phyloP scores from a whole-genome alignment of 2,888 invertebrate genomes.

The Thera britannica region DNA sequence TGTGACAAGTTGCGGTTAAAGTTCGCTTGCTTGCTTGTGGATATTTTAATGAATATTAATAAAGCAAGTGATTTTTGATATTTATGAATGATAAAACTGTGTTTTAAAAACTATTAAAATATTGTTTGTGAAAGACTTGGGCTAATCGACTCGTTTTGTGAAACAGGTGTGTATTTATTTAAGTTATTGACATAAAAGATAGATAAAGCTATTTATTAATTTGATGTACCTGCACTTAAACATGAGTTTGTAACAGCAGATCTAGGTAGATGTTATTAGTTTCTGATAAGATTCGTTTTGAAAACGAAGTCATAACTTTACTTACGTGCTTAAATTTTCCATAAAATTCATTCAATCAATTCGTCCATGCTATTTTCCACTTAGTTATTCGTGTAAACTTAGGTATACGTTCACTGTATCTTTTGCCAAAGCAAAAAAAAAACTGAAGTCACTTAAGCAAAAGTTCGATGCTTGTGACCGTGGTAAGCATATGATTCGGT shows the following conservation, averaged over 20 bases:
- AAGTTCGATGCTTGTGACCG: not conserved
- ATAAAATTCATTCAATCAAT: no score
- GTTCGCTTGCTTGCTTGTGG: conserved; percentile 60
- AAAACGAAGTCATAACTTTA: no score
- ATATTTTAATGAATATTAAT: conserved; percentile 50
- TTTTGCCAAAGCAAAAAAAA: no score
- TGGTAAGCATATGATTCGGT: no score
- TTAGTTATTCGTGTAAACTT: no score
- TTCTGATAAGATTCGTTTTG: no score
- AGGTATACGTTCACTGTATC: no score
- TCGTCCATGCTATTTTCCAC: no score
- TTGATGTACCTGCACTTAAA: not conserved
- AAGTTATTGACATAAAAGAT: conserved; percentile 9
- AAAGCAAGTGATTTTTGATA: conserved; percentile 38
- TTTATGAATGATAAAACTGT: conserved; percentile 14
- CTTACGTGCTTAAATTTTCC: no score
- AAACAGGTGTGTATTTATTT: conserved; percentile 47
- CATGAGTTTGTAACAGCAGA: not conserved
- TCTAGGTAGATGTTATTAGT: not conserved
- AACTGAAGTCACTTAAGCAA: not conserved
- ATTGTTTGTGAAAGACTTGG: conserved; percentile 26
- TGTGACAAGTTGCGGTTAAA: conserved; percentile 72
- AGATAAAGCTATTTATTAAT: not conserved
- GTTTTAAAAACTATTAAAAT: conserved; percentile 15
- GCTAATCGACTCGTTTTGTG: conserved; percentile 9